phyloP scores from a whole-genome alignment of 2,888 invertebrate genomes.

The Drosophila eohydei region DNA sequence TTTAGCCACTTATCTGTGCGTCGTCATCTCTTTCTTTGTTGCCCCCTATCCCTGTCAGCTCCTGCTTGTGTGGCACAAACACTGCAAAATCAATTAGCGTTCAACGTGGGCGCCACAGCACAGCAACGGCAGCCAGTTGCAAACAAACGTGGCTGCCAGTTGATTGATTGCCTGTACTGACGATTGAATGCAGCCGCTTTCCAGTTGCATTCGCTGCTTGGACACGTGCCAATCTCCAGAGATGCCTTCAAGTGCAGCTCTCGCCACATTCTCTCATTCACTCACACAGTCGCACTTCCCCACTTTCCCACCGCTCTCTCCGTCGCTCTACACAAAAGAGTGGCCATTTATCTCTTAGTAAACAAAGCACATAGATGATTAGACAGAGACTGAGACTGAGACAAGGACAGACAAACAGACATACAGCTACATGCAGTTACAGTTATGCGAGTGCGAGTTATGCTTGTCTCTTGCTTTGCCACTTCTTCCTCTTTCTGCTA shows the following conservation, averaged over 20 bases:
- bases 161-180: slow-evolving; percentile 64
- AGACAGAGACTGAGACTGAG: slow-evolving; percentile 30
- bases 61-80: slow-evolving; percentile 27
- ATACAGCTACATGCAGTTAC: slow-evolving; percentile 25
- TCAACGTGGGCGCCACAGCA: slow-evolving; percentile 46
- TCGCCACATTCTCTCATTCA: not conserved
- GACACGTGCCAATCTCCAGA: slow-evolving; percentile 44
- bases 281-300: not conserved
- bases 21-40: slow-evolving; percentile 58
- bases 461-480: slow-evolving; percentile 3
- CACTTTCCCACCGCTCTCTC: not conserved
- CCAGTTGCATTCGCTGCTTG: slow-evolving; percentile 42
- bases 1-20: slow-evolving; percentile 61
- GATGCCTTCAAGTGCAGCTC: slow-evolving; percentile 16
- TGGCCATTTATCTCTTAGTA: slow-evolving; percentile 62
- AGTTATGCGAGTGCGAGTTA: slow-evolving; percentile 21
- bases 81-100: slow-evolving; percentile 73
- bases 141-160: slow-evolving; percentile 28
- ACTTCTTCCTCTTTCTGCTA: slow-evolving; percentile 9
- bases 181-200: slow-evolving; percentile 32
- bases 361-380: slow-evolving; percentile 60
- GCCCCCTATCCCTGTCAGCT: not conserved
- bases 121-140: not conserved
- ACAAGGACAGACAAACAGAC: not conserved
- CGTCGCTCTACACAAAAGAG: slow-evolving; percentile 14